Evolutionary conservation across 2,888 invertebrate genomes (phyloP).

Genomic region (Scaptomyza tumidula): DNA sequence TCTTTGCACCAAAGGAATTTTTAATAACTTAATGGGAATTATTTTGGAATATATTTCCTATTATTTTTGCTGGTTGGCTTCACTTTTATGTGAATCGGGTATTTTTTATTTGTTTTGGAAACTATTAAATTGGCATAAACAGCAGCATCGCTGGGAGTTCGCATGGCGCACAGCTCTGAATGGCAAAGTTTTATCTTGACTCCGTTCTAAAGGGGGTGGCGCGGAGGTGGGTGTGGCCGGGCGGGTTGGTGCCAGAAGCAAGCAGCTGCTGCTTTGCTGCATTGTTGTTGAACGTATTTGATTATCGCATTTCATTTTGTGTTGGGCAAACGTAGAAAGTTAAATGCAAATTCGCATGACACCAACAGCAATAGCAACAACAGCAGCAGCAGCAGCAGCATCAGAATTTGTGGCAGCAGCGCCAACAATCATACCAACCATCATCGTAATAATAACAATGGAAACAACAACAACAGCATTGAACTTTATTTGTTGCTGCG

Average conservation of each 20-base stretch:
- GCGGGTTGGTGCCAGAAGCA: slow-evolving; percentile 1
- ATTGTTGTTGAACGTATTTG: slow-evolving; percentile 75
- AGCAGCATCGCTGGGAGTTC: slow-evolving; percentile 45
- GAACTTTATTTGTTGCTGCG: slow-evolving; percentile 68
- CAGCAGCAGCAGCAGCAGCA: slow-evolving; percentile 23
- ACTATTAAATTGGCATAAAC: slow-evolving; percentile 78
- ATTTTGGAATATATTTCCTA: neutral
- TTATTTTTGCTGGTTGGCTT: slow-evolving; percentile 28
- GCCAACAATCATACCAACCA: slow-evolving; percentile 71
- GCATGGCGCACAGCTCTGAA: slow-evolving; percentile 18
- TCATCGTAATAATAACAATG: slow-evolving; percentile 65
- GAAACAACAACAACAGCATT: slow-evolving; percentile 46
- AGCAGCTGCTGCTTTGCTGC: slow-evolving; percentile 33
- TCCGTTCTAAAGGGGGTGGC: too few species aligned
- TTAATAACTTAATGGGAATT: slow-evolving; percentile 4
- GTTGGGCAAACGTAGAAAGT: slow-evolving; percentile 76
- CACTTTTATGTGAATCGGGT: slow-evolving; percentile 45
- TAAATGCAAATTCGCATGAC: slow-evolving; percentile 78
- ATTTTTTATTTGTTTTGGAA: slow-evolving; percentile 73
- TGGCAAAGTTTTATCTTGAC: slow-evolving; percentile 69
- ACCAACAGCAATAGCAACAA: slow-evolving; percentile 41
- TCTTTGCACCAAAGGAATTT: neutral
- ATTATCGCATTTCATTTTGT: slow-evolving; percentile 79
- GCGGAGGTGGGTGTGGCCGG: neutral
- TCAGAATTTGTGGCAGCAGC: slow-evolving; percentile 13